These are phyloP conservation scores for Anthopleura sola DNA, from an alignment of 64 coral and sea anemone species.

Conservation along the genomic window DNA sequence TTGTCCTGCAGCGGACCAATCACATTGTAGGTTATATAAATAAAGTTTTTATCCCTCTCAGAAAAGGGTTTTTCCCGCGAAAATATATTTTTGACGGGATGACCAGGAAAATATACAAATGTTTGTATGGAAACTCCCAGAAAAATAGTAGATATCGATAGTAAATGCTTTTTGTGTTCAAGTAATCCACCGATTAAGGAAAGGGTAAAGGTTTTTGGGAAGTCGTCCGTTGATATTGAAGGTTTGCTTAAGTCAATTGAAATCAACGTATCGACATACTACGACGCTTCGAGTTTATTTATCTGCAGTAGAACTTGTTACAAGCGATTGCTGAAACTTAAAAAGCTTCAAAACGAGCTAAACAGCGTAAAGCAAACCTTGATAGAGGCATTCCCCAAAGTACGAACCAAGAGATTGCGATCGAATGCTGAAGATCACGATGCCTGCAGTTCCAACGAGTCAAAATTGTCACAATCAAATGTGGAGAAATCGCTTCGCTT, in stretches of 20 bases:
- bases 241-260: background rate
- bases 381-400: background rate
- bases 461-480: too few relatives aligned
- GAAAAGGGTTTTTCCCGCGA: background rate
- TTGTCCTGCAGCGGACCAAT: background rate
- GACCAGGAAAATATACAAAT: background rate
- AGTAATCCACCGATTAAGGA: background rate
- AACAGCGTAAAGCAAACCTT: background rate
- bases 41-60: background rate
- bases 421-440: background rate
- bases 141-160: background rate
- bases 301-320: slow-evolving; percentile 2
- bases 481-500: background rate
- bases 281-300: slow-evolving; percentile 13
- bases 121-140: background rate
- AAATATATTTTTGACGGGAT: background rate
- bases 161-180: background rate
- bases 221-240: slow-evolving; percentile 13
- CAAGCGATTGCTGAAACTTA: slow-evolving; percentile 8
- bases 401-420: slow-evolving; percentile 2
- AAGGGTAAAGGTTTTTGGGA: background rate
- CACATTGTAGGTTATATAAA: background rate
- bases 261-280: background rate
- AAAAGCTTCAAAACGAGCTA: background rate
- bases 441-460: too few relatives aligned